Percentiles rank a stretch among this genome's conserved stretches.
These are phyloP conservation scores for Rhabdomys dilectus DNA, from an alignment of 2,113 vertebrate genomes.

Conservation along the genomic window DNA sequence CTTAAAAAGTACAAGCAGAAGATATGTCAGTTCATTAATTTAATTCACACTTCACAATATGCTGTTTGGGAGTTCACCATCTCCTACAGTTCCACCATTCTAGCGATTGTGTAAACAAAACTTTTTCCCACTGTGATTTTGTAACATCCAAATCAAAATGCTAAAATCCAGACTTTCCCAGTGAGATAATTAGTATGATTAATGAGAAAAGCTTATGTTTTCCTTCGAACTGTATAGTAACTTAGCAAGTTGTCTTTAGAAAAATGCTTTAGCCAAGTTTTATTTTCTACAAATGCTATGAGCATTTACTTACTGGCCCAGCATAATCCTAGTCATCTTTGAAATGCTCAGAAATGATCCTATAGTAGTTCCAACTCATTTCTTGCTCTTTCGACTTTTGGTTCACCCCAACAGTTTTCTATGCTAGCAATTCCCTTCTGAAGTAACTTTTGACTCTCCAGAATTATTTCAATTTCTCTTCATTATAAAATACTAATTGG, in stretches of 20 bases:
- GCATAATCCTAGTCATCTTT: background rate
- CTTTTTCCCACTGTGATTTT: background rate
- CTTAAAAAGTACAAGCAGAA: background rate
- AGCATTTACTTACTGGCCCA: background rate
- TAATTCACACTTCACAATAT: background rate
- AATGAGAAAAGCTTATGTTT: constrained; percentile 1
- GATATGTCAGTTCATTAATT: background rate
- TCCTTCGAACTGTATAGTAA: background rate
- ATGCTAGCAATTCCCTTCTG: background rate
- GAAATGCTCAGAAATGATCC: background rate
- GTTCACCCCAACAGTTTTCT: background rate
- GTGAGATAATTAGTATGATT: background rate
- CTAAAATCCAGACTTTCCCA: background rate
- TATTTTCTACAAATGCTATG: background rate
- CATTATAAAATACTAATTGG: background rate
- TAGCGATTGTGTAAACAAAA: background rate
- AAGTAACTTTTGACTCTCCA: background rate
- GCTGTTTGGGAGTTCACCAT: background rate
- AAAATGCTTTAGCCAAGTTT: background rate
- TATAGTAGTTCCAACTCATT: accelerated
- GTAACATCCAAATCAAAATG: constrained; percentile 7
- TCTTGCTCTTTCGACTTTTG: background rate
- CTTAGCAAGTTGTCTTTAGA: background rate
- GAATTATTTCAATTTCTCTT: background rate
- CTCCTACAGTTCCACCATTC: background rate